Conservation (phyloP, 2,888 invertebrate genomes). For the Deroplatys truncata region DNA sequence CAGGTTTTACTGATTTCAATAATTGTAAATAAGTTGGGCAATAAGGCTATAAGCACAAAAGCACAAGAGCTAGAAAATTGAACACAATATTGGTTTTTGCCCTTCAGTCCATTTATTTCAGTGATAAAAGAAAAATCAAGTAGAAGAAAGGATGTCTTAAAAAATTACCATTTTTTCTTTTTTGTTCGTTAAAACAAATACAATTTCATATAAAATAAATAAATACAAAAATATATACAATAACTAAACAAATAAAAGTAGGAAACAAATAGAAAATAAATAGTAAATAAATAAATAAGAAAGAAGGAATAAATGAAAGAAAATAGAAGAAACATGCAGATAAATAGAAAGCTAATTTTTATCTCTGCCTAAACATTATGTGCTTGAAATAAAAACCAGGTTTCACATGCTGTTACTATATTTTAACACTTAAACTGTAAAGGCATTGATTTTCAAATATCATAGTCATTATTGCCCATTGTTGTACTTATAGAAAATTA, state of each 20-base stretch:
- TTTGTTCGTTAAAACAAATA: background rate
- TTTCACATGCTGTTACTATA: background rate
- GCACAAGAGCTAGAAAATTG: background rate
- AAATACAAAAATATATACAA: too few relatives aligned
- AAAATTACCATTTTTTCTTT: too few relatives aligned
- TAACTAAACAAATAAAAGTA: background rate
- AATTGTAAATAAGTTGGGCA: background rate
- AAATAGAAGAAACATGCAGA: background rate
- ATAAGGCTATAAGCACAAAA: background rate
- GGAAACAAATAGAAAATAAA: too few relatives aligned
- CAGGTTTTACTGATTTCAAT: background rate
- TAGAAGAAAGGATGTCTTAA: too few relatives aligned
- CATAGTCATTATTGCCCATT: background rate
- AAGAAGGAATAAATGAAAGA: background rate
- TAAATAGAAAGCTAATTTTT: background rate
- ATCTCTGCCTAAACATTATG: background rate
- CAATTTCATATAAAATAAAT: background rate
- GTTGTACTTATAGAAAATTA: background rate
- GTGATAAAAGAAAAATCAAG: background rate
- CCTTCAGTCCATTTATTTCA: background rate
- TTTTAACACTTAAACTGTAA: background rate
- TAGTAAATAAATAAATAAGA: too few relatives aligned
- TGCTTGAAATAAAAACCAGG: background rate
- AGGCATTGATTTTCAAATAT: background rate
- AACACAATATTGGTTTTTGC: background rate